Base-by-base conservation (phyloP, 2,888 invertebrate genomes). In the Galerucella calmariensis region DNA sequence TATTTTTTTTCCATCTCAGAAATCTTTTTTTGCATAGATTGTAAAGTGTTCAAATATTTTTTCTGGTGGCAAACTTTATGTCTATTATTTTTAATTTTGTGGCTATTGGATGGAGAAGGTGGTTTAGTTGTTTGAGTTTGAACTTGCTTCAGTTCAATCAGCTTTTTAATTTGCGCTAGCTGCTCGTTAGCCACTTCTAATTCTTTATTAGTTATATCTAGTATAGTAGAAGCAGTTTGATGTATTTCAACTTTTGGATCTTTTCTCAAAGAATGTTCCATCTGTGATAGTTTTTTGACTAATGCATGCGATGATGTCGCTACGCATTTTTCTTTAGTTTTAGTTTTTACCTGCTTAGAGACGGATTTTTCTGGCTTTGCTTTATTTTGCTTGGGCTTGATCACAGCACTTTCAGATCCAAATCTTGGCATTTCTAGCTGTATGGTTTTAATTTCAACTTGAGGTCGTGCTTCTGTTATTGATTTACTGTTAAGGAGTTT, bases 1-100 rank as follows among this genome's bases (percentile, higher is more conserved):
- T 80, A 81, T 73, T 85, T 84, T 11, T 83, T 79, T 69, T 84
- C 84, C 76, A 85, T 41, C 2, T 62, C 81, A 65, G 82, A 79
- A 24, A 85, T 77, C 46, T 82, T 80, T 24, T 80, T 73, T 63
- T 83, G 81, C 67, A 85, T 77, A 5, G 77, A 76, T 20, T 80
- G 79, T 46, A 85, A 69, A 20, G 83, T 83, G 12, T 78, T 65
- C 53, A 82, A 68, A 51, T 84, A 78, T 61, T 80, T 83, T 44
- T 79, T 82, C 12, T 69, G 76, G 2, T 70, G 20, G 16, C 75
- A 77, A 12, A 77, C 75, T 8, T 61, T 63, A 27, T 76, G 73
- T 11, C 48, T 56, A 27, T 62, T 76, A 24, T 56, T 73, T 63
- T 69, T 77, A 56, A 56, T 16, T 71, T 74, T 77, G 51, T 53